Evolutionary conservation across 1,140 invertebrate species (phyloP).

Genomic region (Batillaria attramentaria): DNA sequence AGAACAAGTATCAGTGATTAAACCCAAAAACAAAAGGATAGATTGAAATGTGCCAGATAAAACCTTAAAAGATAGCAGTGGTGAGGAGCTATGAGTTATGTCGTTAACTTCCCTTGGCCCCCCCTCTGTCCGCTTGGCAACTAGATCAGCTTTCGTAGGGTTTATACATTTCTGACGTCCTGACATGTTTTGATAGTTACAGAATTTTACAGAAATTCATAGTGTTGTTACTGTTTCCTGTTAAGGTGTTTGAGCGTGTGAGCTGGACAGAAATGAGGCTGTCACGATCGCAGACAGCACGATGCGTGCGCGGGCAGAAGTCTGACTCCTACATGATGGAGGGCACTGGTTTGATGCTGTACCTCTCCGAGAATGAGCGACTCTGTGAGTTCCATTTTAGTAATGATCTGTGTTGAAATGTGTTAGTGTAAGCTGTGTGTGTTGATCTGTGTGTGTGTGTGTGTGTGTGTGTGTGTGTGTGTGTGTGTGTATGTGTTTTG

Average conservation of each 20-base stretch:
- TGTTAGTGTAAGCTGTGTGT: not conserved
- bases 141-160: too few species aligned
- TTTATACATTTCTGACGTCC: not conserved
- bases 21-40: too few species aligned
- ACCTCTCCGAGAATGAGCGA: conserved; percentile 93
- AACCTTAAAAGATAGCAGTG: too few species aligned
- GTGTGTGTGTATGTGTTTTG: not conserved
- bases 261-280: conserved; percentile 92
- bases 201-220: too few species aligned
- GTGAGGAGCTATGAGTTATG: too few species aligned
- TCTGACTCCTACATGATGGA: conserved; percentile 89
- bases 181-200: not conserved
- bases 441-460: not conserved
- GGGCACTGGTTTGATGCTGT: conserved; percentile 90
- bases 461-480: not conserved
- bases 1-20: too few species aligned
- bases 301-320: conserved; percentile 91
- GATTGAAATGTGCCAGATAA: too few species aligned
- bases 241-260: conserved; percentile 89
- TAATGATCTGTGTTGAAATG: not conserved
- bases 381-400: conserved; percentile 78
- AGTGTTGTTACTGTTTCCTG: too few species aligned
- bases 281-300: conserved; percentile 92
- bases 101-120: too few species aligned
- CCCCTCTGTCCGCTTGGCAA: too few species aligned